Evolutionary conservation across 2,797 vertebrate species (phyloP), one percentile per base, ranked within the genome.

Genomic region (Gadopsis bispinosus): DNA sequence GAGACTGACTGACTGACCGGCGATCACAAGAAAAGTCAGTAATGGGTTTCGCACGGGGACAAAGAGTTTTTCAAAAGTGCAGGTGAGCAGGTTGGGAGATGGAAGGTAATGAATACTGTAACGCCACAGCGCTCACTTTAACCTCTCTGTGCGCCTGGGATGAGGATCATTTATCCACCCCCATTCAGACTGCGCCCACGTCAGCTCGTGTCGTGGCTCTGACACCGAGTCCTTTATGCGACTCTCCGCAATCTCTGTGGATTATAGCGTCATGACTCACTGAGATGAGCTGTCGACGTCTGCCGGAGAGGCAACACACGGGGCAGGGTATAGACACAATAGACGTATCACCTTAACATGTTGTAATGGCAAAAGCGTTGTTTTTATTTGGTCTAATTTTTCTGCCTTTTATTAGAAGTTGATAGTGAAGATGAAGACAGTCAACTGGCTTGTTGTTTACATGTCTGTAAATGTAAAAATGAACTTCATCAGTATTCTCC

Each of bases 261-360:
- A 84, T 86, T 88, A 85, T 47, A 68, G 77, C n/a, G 7, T 47
- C 79, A 69, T 74, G 85, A 82, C 67, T 87, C 80, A 60, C 31
- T 56, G 3, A 81, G 41, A 89, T 53, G 71, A 78, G 73, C 73
- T 74, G 76, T 73, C 68, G 19, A 37, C 56, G 65, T n/a, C 71
- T 75, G 58, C 61, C n/a, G 39, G 39, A 75, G 65, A 55, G 58
- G 33, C 39, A 22, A 16, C 55, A 54, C 53, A 45, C 41, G 20
- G 55, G 31, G 26, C 72, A 48, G 16, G 56, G 31, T 26, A 26
- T 26, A 26, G 26, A 51, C 16, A 45, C 13, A 45, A 45, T 11
- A 7, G 45, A 35, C 19, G 50, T 8, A 33, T 45, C 11, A 41
- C 50, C 35, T 26, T 53, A 39, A 66, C n/a, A 58, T 7, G 35